phyloP scores from a whole-genome alignment of 2,797 vertebrate genomes.

The Coccyzus lansbergi region DNA sequence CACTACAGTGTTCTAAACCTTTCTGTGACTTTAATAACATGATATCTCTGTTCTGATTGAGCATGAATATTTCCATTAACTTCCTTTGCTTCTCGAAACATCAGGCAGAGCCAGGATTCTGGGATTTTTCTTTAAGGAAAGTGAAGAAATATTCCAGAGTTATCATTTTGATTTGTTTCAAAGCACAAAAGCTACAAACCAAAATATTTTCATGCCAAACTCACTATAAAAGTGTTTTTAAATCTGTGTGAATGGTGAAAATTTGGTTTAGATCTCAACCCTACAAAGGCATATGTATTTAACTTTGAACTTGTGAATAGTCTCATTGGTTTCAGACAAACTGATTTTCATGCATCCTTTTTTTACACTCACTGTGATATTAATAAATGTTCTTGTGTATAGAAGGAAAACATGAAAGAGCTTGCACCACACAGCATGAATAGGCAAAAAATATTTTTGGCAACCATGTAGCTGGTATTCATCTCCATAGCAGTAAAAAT shows the following conservation, averaged over 20 bases:
- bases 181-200: not conserved
- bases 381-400: not conserved
- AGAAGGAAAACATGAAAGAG: conserved; percentile 2
- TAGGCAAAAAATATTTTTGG: not conserved
- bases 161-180: not conserved
- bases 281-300: fast-evolving
- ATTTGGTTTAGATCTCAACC: not conserved
- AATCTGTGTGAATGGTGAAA: not conserved
- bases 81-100: not conserved
- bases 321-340: not conserved
- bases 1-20: not conserved
- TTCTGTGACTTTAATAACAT: not conserved
- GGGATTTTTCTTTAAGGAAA: not conserved
- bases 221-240: not conserved
- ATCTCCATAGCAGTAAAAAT: not conserved
- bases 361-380: not conserved
- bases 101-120: not conserved
- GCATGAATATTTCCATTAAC: not conserved
- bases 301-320: not conserved
- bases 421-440: not conserved
- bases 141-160: not conserved
- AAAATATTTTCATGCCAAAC: not conserved
- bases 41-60: not conserved
- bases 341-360: not conserved
- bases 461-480: not conserved